Evolutionary conservation across 2,113 vertebrate species (phyloP), one percentile per base, ranked within the genome.

Genomic region (Sprattus sprattus): DNA sequence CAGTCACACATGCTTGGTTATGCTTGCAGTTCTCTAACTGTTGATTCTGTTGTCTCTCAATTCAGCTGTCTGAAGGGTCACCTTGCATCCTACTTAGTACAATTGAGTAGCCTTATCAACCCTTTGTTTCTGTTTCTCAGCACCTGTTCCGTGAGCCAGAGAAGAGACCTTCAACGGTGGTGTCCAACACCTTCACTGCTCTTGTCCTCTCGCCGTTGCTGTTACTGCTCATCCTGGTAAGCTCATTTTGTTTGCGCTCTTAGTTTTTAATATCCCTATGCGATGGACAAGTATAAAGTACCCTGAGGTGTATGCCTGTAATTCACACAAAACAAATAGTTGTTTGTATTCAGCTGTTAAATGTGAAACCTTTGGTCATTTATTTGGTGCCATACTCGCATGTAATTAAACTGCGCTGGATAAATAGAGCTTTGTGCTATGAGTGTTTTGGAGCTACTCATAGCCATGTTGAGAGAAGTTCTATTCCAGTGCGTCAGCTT

Each of bases 91-190:
- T 39, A 39, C 39, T 39, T 39, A 39, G 6, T 47, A 8, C 25
- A 32, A 9, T 32, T 4, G 25, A 75, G 67, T 28, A 32, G 28
- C 25, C 25, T 28, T 75, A 10, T 75, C 11, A 71, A 71, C 10
- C 10, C 64, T 3, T 0, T 52, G 47, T 84, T 22, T 60, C 80
- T 45, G n/a, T 93, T 82, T 92, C 84, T 90, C 86, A 99, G 98
- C 98, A 99, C 88, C 95, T 98, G 91, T 99, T 99, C 93, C 95
- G 98, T 7, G 97, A 99, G 86, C 98, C 98, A 20, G 98, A 99
- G 94, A 99, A 99, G 94, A 98, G 98, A 89, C 98, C 98, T 64
- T 96, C 98, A 81, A 98, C 96, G 0, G 96, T 98, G 88, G 97
- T 99, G 9, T 99, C 98, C 4, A 99, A 97, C 87, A 93, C 98